Conservation (phyloP, 2,888 invertebrate species). For the Neoitamus cyanurus region DNA sequence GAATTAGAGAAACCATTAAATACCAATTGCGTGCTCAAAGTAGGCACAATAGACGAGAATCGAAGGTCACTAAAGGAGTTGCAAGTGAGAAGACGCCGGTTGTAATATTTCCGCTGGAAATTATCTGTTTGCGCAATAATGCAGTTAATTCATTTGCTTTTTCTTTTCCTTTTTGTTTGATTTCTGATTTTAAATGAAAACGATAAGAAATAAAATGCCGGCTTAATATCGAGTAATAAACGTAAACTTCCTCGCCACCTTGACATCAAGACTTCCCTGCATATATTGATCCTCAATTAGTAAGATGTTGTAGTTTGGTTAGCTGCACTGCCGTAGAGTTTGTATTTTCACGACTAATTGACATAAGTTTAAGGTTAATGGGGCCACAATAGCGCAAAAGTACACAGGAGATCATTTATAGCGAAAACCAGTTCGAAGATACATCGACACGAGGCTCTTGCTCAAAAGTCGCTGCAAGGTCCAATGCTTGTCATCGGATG, state of each 20-base stretch:
- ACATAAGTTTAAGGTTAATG: neutral
- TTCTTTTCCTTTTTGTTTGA: neutral
- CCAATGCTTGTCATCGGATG: neutral
- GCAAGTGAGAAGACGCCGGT: neutral
- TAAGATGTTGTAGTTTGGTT: neutral
- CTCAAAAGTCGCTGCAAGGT: neutral
- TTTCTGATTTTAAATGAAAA: neutral
- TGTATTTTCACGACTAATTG: neutral
- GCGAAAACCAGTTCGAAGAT: neutral
- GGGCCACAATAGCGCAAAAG: neutral
- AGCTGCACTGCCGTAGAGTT: neutral
- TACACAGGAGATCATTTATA: neutral
- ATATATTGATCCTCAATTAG: neutral
- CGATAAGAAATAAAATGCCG: neutral
- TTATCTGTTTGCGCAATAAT: neutral
- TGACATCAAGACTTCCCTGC: neutral
- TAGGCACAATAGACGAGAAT: neutral
- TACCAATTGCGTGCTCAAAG: neutral
- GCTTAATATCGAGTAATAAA: neutral
- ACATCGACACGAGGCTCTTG: neutral
- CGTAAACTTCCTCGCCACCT: neutral
- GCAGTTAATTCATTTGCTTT: neutral
- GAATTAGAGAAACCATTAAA: neutral
- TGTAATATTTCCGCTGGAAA: neutral
- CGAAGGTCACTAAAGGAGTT: neutral